Conservation (phyloP, 2,888 invertebrate species). For the Mythimna loreyi region DNA sequence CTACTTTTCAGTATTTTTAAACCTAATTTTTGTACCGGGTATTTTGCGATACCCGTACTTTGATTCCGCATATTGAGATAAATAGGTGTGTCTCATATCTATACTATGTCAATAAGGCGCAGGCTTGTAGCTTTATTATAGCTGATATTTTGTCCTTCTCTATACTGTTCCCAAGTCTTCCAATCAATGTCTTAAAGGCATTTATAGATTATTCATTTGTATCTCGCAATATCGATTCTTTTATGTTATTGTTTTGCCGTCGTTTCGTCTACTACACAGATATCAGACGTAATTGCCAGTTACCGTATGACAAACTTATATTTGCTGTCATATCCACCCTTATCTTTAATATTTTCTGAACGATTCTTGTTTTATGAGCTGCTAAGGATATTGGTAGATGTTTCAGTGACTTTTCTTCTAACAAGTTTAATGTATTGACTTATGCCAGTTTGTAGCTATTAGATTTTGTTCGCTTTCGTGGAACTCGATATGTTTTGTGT, state of each 20-base stretch:
- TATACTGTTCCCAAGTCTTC: conserved; percentile 66
- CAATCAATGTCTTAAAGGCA: conserved; percentile 86
- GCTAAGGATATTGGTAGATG: conserved; percentile 55
- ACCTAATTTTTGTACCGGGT: too few species aligned
- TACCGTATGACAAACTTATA: conserved; percentile 72
- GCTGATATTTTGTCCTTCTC: conserved; percentile 55
- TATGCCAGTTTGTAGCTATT: conserved; percentile 53
- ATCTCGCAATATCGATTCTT: conserved; percentile 86
- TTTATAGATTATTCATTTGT: conserved; percentile 90
- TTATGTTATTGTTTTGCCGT: conserved; percentile 87
- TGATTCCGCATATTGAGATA: too few species aligned
- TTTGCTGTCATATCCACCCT: conserved; percentile 61
- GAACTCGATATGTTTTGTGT: conserved; percentile 42
- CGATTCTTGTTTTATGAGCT: conserved; percentile 33
- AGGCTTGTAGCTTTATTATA: too few species aligned
- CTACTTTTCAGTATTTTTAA: too few species aligned
- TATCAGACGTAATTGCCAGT: conserved; percentile 85
- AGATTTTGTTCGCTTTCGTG: conserved; percentile 47
- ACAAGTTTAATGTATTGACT: conserved; percentile 64
- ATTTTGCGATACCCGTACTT: too few species aligned
- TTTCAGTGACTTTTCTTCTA: conserved; percentile 61
- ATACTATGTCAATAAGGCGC: too few species aligned
- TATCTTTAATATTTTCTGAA: conserved; percentile 47
- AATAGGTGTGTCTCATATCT: too few species aligned
- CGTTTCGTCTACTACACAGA: conserved; percentile 80